A percentile compares a stretch with the other conserved stretches of the same genome.
These are phyloP conservation scores for Campoletis raptor DNA, from an alignment of 2,888 invertebrate species.

Conservation along the genomic window DNA sequence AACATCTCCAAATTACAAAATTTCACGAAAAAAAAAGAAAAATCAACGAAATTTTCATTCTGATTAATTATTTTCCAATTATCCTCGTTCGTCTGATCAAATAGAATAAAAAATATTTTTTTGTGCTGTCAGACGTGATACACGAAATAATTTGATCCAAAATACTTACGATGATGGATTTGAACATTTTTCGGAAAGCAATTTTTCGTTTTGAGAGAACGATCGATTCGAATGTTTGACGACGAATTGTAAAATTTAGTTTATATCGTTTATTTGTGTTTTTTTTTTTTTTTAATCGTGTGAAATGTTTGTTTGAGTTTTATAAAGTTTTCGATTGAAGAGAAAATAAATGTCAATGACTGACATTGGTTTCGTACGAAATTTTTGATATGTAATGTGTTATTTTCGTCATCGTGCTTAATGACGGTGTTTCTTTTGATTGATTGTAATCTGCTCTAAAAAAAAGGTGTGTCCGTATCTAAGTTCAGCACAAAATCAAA, in stretches of 20 bases:
- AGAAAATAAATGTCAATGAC: neutral
- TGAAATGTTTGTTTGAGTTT: neutral
- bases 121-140: neutral
- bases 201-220: neutral
- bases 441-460: neutral
- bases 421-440: neutral
- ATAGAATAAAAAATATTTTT: neutral
- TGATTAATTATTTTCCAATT: neutral
- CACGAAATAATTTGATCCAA: neutral
- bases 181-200: neutral
- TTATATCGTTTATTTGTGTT: too few species aligned
- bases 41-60: neutral
- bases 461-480: neutral
- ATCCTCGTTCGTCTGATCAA: neutral
- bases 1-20: neutral
- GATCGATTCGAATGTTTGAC: neutral
- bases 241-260: too few species aligned
- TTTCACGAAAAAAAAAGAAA: neutral
- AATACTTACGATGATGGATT: neutral
- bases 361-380: neutral
- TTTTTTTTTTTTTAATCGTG: too few species aligned
- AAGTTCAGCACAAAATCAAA: neutral
- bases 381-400: neutral
- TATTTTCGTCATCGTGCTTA: neutral
- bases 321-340: neutral